phyloP scores from a whole-genome alignment of 2,888 invertebrate species.

The Tinea pellionella region DNA sequence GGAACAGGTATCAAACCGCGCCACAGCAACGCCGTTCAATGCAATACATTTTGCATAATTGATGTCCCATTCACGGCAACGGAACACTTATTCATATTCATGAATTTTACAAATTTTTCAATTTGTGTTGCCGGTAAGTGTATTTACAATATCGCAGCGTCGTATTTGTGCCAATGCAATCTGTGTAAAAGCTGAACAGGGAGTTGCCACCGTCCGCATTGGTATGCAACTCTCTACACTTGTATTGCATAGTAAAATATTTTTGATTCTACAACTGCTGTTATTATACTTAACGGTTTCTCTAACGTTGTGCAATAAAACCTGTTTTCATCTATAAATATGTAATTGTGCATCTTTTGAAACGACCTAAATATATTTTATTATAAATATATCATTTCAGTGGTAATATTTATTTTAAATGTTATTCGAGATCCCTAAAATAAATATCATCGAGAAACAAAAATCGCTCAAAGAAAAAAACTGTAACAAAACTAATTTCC shows the following conservation, averaged over 20 bases:
- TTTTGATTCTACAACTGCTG: conserved; percentile 32
- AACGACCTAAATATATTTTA: not conserved
- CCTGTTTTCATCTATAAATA: not conserved
- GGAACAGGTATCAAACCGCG: conserved; percentile 23
- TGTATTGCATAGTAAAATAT: conserved; percentile 25
- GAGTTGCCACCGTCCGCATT: conserved; percentile 20
- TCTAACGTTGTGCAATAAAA: not conserved
- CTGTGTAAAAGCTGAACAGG: conserved; percentile 48
- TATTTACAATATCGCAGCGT: conserved; percentile 52
- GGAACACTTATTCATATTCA: conserved; percentile 65
- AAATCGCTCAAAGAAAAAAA: conserved; percentile 47
- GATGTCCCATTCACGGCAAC: conserved; percentile 58
- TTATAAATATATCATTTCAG: not conserved
- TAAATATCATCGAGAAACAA: conserved; percentile 25
- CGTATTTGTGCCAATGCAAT: conserved; percentile 57
- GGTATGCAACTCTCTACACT: conserved; percentile 24
- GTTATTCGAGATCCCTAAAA: not conserved
- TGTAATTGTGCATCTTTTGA: not conserved
- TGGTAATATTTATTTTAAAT: not conserved
- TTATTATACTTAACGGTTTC: conserved; percentile 7
- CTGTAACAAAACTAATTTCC: conserved; percentile 66
- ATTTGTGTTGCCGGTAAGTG: conserved; percentile 52
- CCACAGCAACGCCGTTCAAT: conserved; percentile 35
- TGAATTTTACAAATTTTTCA: conserved; percentile 63
- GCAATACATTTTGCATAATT: conserved; percentile 64